Conservation (phyloP, 1,140 invertebrate genomes). For the Lasioglossum albipes region DNA sequence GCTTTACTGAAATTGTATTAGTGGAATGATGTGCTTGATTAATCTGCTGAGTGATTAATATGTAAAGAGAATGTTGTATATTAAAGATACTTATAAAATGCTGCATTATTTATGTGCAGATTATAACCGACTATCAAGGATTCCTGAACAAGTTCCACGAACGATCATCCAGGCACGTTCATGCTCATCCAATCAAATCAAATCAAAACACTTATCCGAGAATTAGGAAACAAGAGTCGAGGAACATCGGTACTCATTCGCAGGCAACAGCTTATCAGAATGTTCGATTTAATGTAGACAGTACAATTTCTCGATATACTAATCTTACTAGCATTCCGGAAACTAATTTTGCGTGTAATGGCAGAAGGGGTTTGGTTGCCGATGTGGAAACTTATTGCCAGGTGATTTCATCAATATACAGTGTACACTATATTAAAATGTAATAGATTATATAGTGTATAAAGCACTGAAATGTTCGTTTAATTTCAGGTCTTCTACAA, state of each 20-base stretch:
- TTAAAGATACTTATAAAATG: too few species aligned
- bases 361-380: conserved; percentile 88
- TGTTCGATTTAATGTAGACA: not conserved
- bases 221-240: conserved; percentile 10
- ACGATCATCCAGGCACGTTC: conserved; percentile 59
- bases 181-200: not conserved
- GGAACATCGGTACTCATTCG: not conserved
- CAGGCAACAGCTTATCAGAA: conserved; percentile 16
- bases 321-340: conserved; percentile 80
- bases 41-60: too few species aligned
- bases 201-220: conserved; percentile 14
- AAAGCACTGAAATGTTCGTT: too few species aligned
- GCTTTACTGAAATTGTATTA: too few species aligned
- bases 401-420: conserved; percentile 74
- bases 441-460: too few species aligned
- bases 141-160: conserved; percentile 64
- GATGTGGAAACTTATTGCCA: conserved; percentile 91
- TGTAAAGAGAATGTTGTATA: too few species aligned
- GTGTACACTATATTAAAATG: too few species aligned
- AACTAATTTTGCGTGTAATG: conserved; percentile 86
- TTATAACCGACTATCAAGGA: conserved; percentile 67
- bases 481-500: conserved; percentile 79
- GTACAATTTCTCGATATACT: conserved; percentile 67
- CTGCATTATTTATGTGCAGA: conserved; percentile 30
- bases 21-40: too few species aligned